Percentiles rank a stretch among this genome's conserved stretches.
Conservation (phyloP, 2,797 vertebrate species). For the Benthosema pterotum region DNA sequence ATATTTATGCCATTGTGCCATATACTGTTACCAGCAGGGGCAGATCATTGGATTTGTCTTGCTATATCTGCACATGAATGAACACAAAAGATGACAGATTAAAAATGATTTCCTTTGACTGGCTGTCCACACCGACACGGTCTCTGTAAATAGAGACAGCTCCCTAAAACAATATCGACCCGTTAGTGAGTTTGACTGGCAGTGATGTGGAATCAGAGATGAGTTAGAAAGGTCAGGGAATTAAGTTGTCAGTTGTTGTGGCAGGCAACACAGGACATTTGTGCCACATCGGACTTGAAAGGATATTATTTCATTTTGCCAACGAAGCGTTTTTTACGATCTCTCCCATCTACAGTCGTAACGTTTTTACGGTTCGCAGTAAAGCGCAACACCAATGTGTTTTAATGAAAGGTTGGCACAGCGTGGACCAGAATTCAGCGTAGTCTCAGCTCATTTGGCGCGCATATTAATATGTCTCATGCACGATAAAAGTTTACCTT, state of each 20-base stretch:
- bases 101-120: conserved; percentile 18
- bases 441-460: too few species aligned
- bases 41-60: background rate
- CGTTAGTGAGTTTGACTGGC: conserved; percentile 41
- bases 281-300: conserved; percentile 38
- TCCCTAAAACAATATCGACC: conserved; percentile 61
- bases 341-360: conserved; percentile 47
- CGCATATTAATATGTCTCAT: background rate
- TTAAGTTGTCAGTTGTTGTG: conserved; percentile 56
- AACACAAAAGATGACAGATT: background rate
- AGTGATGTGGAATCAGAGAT: conserved; percentile 48
- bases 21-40: too few species aligned
- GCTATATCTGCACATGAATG: background rate
- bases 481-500: conserved; percentile 14
- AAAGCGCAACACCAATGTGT: conserved; percentile 33
- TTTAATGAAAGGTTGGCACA: conserved; percentile 23
- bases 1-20: too few species aligned
- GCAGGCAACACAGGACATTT: conserved; percentile 29
- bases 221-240: conserved; percentile 54
- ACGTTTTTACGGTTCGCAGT: conserved; percentile 48
- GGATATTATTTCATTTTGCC: conserved; percentile 47
- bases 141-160: conserved; percentile 40
- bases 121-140: conserved; percentile 19
- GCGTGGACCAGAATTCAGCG: background rate
- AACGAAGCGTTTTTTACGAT: conserved; percentile 35